A percentile compares a stretch with the other conserved stretches of the same genome.
phyloP scores from a whole-genome alignment of 2,113 vertebrate genomes.

The Chionis minor region DNA sequence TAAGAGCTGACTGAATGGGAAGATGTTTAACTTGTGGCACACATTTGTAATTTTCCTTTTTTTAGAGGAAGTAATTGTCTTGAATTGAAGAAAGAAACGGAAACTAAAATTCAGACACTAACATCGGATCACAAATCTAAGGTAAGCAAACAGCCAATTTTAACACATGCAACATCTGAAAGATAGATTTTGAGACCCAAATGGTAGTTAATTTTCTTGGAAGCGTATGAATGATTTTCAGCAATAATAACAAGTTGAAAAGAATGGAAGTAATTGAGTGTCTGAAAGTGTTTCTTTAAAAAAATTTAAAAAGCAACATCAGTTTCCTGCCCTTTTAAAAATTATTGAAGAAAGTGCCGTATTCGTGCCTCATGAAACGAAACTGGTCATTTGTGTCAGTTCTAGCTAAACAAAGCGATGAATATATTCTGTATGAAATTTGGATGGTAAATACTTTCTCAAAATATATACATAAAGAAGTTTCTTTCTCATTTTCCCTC shows the following conservation, averaged over 20 bases:
- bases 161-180: not conserved
- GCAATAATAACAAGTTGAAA: conserved; percentile 1
- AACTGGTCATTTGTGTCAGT: conserved; percentile 22
- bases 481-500: not conserved
- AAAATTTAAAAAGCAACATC: not conserved
- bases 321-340: conserved; percentile 38
- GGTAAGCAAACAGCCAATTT: conserved; percentile 78
- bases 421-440: not conserved
- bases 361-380: not conserved
- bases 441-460: not conserved
- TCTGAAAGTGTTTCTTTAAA: conserved; percentile 43
- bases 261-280: conserved; percentile 44
- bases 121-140: conserved; percentile 94
- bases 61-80: conserved; percentile 94
- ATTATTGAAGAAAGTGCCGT: not conserved
- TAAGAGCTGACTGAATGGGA: conserved; percentile 32
- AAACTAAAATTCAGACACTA: conserved; percentile 92
- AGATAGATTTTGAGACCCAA: not conserved
- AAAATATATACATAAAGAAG: not conserved
- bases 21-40: conserved; percentile 66
- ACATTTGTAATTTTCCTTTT: conserved; percentile 61
- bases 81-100: conserved; percentile 97
- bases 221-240: conserved; percentile 38
- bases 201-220: conserved; percentile 32
- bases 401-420: not conserved